Evolutionary conservation across 2,113 vertebrate species (phyloP), one percentile per base, ranked within the genome.

Genomic region (Proteles cristata): DNA sequence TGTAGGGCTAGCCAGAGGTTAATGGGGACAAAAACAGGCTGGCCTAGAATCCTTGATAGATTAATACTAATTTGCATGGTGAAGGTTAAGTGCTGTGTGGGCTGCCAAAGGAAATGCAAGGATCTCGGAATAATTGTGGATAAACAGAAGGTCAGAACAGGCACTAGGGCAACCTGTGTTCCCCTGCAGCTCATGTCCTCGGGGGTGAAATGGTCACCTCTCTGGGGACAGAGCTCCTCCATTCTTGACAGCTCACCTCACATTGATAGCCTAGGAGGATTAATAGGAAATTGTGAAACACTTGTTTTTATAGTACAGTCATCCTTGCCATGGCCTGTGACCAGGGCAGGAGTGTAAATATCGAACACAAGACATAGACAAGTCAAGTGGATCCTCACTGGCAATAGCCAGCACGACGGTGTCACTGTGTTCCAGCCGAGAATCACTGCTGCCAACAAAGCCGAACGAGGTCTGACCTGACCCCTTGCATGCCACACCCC

Each of bases 1-100:
- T 94, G 90, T 96, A 91, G 94, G 95, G 84, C 97, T 97, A 98
- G 93, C 96, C 96, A 98, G 93, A 98, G 95, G 97, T 98, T 98
- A 98, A 98, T 98, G 96, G 97, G 95, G 95, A 98, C 96, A 96
- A 96, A 97, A 95, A 83, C 92, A 94, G 92, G 17, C 94, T 96
- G 90, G 94, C 90, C 93, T 97, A 45, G 96, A 98, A 97, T 97
- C 84, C 94, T 97, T 97, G 95, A 98, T 97, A 97, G 97, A 97
- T 92, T 90, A 88, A 92, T 96, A 91, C 85, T 96, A 58, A 97
- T 97, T 96, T 97, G 97, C 77, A 97, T 95, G 89, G 96, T 97
- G 84, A 96, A 97, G 93, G 93, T 92, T 96, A 98, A 97, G 93
- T 97, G 96, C 96, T 95, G 35, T 28, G 45, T 87, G 28, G 69